Evolutionary conservation across 1,140 invertebrate species (phyloP), one percentile per base, ranked within the genome.

Genomic region (Paralvinella palmiformis): DNA sequence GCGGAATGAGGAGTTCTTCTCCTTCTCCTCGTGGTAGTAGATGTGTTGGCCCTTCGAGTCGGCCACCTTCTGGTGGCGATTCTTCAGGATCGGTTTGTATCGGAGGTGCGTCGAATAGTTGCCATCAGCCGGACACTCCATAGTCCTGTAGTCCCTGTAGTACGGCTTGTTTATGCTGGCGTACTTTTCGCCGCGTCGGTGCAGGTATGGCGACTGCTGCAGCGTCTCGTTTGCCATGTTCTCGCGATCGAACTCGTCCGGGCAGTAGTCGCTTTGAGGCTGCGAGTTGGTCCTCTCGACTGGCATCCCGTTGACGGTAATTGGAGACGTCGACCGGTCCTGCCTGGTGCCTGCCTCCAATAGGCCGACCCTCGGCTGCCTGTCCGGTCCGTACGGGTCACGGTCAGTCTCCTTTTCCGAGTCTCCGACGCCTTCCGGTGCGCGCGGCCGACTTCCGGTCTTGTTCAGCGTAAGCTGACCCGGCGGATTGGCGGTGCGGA

Each of bases 61-160:
- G 37, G 6, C 53, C 32, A 56, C 50, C 15, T 7, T 13, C 32
- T 59, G 62, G 41, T 62, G 3, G 1, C 31, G 41, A 1, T 33
- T 55, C 53, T 56, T 55, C 29, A 63, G 50, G 33, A 63, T 55
- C 29, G 62, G 48, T 37, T 63, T 63, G 20, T 37, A 36, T 63
- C 52, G 27, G 4, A 20, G 31, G 20, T 29, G 33, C 48, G 44
- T 24, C n/a, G 27, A 2, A 3, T 32, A n/a, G 13, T 45, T 17
- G 17, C 44, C 33, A 6, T 41, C 33, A 1, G 55, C n/a, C 22
- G 58, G 33, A 22, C 27, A 60, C 17, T 60, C 24, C 33, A 45
- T 20, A 15, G 58, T 37, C 33, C 58, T 32, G 41, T 60, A 60
- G 41, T 60, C 58, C 33, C 44, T 22, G 41, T 60, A 60, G 1